Conservation (phyloP, 2,888 invertebrate species). For the Amphipoea lucens region DNA sequence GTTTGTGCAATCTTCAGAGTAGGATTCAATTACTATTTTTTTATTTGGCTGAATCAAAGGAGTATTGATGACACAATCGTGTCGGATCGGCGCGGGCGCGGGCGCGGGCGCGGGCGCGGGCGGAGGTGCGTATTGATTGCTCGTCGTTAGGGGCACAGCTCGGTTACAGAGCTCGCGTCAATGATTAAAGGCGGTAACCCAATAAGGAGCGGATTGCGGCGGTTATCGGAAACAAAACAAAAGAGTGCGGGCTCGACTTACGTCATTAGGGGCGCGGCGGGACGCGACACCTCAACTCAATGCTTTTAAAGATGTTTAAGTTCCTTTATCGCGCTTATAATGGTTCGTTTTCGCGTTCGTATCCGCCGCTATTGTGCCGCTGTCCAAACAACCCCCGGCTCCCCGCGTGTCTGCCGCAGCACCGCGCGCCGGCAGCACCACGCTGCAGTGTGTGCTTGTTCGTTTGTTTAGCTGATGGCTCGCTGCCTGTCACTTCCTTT, state of each 20-base stretch:
- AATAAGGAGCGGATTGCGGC: conserved; percentile 83
- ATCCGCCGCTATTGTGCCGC: conserved; percentile 82
- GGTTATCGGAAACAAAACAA: conserved; percentile 82
- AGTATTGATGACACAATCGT: conserved; percentile 85
- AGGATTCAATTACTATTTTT: conserved; percentile 79
- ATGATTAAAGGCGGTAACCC: conserved; percentile 88
- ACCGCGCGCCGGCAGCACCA: conserved; percentile 58
- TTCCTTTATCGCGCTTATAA: conserved; percentile 72
- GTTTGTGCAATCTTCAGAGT: conserved; percentile 65
- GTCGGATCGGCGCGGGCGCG: conserved; percentile 28
- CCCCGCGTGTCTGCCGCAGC: conserved; percentile 71
- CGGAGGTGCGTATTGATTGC: conserved; percentile 76
- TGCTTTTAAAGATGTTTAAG: conserved; percentile 73
- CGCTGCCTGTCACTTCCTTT: conserved; percentile 70
- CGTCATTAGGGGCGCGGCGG: conserved; percentile 81
- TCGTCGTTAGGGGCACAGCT: conserved; percentile 76
- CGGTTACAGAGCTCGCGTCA: conserved; percentile 75
- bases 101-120: conserved; percentile 35
- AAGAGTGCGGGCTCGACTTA: conserved; percentile 85
- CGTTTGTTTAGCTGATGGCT: conserved; percentile 68
- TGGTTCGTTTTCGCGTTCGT: conserved; percentile 77
- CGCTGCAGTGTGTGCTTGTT: conserved; percentile 12
- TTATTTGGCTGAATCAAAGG: conserved; percentile 81
- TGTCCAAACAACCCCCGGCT: conserved; percentile 78
- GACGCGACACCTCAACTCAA: conserved; percentile 74